phyloP scores from a whole-genome alignment of 2,888 invertebrate genomes.

The Luperina nickerlii region DNA sequence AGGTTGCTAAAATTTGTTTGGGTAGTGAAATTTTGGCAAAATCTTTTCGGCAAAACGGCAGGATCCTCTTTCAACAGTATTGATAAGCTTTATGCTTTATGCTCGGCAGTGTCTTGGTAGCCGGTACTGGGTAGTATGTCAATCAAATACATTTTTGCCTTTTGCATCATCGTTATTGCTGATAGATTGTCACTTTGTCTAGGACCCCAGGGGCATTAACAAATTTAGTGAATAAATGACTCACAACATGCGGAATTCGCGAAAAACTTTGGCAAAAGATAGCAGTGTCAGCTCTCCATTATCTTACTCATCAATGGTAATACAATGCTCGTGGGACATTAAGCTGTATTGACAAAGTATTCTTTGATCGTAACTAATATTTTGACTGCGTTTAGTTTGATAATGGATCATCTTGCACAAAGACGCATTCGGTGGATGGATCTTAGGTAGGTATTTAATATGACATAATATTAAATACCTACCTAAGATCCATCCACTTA shows the following conservation, averaged over 20 bases:
- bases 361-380: conserved; percentile 43
- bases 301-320: conserved; percentile 2
- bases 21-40: too few species aligned
- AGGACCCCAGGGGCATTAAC: neutral
- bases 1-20: too few species aligned
- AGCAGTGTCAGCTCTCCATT: conserved; percentile 4
- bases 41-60: too few species aligned
- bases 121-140: neutral
- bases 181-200: neutral
- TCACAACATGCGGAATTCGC: neutral
- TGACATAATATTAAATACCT: neutral
- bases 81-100: neutral
- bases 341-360: conserved; percentile 47
- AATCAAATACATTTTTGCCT: neutral
- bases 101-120: neutral
- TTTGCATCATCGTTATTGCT: neutral
- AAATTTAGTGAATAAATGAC: neutral
- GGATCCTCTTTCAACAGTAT: neutral
- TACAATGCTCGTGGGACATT: conserved; percentile 10
- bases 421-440: neutral
- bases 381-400: conserved; percentile 33
- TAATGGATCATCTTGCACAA: conserved; percentile 27
- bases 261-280: neutral
- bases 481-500: too few species aligned
- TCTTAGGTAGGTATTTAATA: neutral